phyloP scores from a whole-genome alignment of 1,140 invertebrate species.

The Bombus sibiricus region DNA sequence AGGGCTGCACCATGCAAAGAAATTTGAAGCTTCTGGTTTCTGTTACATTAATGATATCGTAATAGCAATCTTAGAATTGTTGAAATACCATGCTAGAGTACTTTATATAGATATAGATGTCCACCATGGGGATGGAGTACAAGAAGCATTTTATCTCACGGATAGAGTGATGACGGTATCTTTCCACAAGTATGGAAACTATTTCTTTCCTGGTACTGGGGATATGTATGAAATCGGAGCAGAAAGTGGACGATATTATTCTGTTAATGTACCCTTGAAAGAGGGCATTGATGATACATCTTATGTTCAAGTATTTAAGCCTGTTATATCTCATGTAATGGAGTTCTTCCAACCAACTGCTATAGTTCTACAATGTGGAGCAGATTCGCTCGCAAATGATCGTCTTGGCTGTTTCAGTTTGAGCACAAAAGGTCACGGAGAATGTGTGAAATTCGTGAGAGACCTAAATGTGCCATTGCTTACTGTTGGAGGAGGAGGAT shows the following conservation, averaged over 20 bases:
- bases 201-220: constrained; percentile 98
- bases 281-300: constrained; percentile 98
- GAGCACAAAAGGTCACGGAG: constrained; percentile 95
- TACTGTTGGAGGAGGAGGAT: constrained; percentile 98
- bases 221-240: constrained; percentile 99
- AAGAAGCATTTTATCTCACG: constrained; percentile 99
- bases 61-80: constrained; percentile 97
- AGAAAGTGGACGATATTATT: constrained; percentile 96
- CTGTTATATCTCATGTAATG: constrained; percentile 96
- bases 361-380: constrained; percentile 99
- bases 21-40: constrained; percentile 98
- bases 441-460: constrained; percentile 98
- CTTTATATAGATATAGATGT: constrained; percentile 99
- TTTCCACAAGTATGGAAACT: constrained; percentile 99
- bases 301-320: constrained; percentile 97
- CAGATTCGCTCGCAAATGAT: constrained; percentile 98
- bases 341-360: constrained; percentile 98
- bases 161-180: constrained; percentile 99
- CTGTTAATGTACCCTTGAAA: constrained; percentile 97
- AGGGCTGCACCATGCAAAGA: constrained; percentile 99
- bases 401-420: constrained; percentile 95
- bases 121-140: constrained; percentile 99
- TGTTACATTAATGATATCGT: constrained; percentile 99
- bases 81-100: constrained; percentile 97
- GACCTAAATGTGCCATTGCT: constrained; percentile 96